Evolutionary conservation across 2,113 vertebrate genomes (phyloP).

Genomic region (Plecotus auritus): DNA sequence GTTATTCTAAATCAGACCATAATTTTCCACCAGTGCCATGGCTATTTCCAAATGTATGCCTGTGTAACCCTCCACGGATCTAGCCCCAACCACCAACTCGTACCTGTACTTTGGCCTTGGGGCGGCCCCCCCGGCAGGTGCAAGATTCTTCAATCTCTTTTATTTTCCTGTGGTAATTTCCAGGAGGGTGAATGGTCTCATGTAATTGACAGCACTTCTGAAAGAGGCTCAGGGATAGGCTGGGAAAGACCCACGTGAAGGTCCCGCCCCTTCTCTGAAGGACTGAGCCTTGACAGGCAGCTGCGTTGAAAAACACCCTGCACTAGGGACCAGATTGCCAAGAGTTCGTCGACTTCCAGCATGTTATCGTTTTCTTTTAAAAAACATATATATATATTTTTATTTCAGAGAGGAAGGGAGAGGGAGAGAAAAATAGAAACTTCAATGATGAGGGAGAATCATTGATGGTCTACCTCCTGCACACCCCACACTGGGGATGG

Average conservation of each 20-base stretch:
- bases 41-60: background rate
- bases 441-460: too few species aligned
- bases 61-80: background rate
- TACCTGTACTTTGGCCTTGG: background rate
- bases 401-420: too few species aligned
- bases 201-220: background rate
- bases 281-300: background rate
- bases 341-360: background rate
- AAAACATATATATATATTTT: too few species aligned
- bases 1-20: background rate
- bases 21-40: background rate
- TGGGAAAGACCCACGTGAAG: background rate
- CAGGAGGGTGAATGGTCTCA: background rate
- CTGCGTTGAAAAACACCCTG: background rate
- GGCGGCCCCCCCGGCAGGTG: background rate
- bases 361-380: too few species aligned
- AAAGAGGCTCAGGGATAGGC: background rate
- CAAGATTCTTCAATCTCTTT: background rate
- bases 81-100: background rate
- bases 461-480: too few species aligned
- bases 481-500: too few species aligned
- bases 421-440: too few species aligned
- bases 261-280: background rate
- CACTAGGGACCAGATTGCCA: background rate
- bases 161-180: background rate